Evolutionary conservation across 30 jellyfish, hydroid and myxozoan genomes (phyloP), one percentile per base, ranked within the genome.

Genomic region (Aurelia sp.): DNA sequence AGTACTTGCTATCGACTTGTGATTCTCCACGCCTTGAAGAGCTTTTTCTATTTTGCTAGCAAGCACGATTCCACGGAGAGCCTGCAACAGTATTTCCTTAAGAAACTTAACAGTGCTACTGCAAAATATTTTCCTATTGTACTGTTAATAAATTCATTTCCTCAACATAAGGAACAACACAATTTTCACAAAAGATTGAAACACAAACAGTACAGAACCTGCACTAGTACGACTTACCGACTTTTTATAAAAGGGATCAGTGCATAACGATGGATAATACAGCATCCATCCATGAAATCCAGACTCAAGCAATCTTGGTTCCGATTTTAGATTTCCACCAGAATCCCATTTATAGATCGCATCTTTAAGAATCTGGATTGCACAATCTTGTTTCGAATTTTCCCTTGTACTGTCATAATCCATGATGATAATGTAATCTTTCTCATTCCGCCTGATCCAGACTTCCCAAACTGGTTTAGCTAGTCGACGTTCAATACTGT

Each of bases 211-310:
- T 9, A 44, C 13, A 7, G 55, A 44, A 8, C 8, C 13, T 44
- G 16, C 55, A 44, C 8, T 5, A 7, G 15, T 44, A 44, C 6
- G 5, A 19, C 89, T 62, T 73, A 87, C 98, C 89, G 77, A 20
- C 69, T 88, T 92, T 63, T 68, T 50, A 86, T 94, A 90, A 19
- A 83, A 47, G 0, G 97, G 99, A 72, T 94, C 77, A n/a, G 97
- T 94, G 31, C 97, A 82, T n/a, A 83, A 77, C 0, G 99, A 83
- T 35, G 99, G 99, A 63, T 80, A 94, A 66, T 74, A 76, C 64
- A 89, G 60, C 80, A 64, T 89, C 99, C 99, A 94, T 38, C 91
- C 88, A 38, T 75, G 52, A 68, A 94, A 89, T n/a, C 99, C 99
- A 72, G 98, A 90, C 8, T 66, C 69, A 51, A 94, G 71, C 40